Percentiles rank a stretch among this genome's conserved stretches.
Conservation (phyloP, 2,888 invertebrate species). For the Drosophila colorata region DNA sequence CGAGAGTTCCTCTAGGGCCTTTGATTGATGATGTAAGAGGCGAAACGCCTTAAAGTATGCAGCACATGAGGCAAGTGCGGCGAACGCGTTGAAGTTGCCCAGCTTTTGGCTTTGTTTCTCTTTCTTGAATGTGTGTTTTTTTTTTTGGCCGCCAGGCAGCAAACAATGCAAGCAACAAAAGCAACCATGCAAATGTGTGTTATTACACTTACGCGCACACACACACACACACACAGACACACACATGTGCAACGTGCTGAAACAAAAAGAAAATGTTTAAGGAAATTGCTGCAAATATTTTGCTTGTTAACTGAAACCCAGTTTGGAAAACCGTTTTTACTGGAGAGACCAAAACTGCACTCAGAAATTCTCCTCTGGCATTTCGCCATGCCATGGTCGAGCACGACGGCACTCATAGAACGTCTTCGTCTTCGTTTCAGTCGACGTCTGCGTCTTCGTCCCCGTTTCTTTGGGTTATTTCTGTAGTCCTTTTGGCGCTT, state of each 20-base stretch:
- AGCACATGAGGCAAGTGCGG: constrained; percentile 45
- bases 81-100: constrained; percentile 46
- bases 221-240: constrained; percentile 20
- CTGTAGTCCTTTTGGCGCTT: constrained; percentile 46
- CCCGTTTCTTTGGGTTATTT: constrained; percentile 35
- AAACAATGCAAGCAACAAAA: constrained; percentile 28
- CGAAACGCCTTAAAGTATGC: constrained; percentile 67
- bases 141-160: constrained; percentile 50
- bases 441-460: constrained; percentile 15
- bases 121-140: constrained; percentile 22
- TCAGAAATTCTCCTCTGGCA: constrained; percentile 74
- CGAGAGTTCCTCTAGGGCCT: constrained; percentile 36
- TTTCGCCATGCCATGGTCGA: constrained; percentile 45
- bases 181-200: constrained; percentile 68
- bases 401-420: constrained; percentile 26
- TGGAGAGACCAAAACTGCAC: constrained; percentile 43
- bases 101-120: constrained; percentile 34
- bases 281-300: constrained; percentile 82
- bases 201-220: constrained; percentile 46
- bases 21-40: constrained; percentile 71
- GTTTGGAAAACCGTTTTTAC: constrained; percentile 64
- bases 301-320: constrained; percentile 82
- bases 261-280: constrained; percentile 77
- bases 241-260: constrained; percentile 4
- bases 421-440: constrained; percentile 44